These are phyloP conservation scores for Heterohyrax brucei DNA, from an alignment of 2,797 vertebrate species.

Conservation along the genomic window DNA sequence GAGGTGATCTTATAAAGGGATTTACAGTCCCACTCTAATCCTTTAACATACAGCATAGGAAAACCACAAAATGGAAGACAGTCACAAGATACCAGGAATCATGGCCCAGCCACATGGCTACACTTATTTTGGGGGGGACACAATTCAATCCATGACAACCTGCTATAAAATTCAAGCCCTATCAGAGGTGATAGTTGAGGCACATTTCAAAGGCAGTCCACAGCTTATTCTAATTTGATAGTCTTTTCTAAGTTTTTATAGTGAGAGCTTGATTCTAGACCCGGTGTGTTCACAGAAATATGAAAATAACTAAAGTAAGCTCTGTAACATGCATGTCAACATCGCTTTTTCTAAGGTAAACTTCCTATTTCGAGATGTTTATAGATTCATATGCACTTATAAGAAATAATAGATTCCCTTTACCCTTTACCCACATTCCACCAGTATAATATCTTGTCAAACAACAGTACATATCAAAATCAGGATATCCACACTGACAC, in stretches of 20 bases:
- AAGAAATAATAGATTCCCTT: background rate
- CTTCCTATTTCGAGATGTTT: constrained; percentile 49
- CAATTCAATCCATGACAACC: no score
- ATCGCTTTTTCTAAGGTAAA: background rate
- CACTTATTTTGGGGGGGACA: no score
- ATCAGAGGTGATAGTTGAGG: background rate
- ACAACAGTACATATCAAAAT: background rate
- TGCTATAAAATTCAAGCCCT: constrained; percentile 24
- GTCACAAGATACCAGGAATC: no score
- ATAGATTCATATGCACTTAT: background rate
- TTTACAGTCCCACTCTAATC: no score
- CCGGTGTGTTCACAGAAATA: background rate
- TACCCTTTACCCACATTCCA: background rate
- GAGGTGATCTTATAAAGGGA: no score
- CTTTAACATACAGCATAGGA: no score
- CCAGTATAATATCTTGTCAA: background rate
- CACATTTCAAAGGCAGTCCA: constrained; percentile 32
- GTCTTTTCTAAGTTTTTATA: background rate
- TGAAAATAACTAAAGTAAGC: constrained; percentile 1
- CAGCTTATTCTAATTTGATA: constrained; percentile 33
- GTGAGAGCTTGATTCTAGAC: background rate
- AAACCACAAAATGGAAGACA: no score
- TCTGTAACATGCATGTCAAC: background rate
- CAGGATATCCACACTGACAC: background rate
- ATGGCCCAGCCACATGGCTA: no score